Evolutionary conservation across 2,113 vertebrate species (phyloP).

Genomic region (Myiopsitta monachus): DNA sequence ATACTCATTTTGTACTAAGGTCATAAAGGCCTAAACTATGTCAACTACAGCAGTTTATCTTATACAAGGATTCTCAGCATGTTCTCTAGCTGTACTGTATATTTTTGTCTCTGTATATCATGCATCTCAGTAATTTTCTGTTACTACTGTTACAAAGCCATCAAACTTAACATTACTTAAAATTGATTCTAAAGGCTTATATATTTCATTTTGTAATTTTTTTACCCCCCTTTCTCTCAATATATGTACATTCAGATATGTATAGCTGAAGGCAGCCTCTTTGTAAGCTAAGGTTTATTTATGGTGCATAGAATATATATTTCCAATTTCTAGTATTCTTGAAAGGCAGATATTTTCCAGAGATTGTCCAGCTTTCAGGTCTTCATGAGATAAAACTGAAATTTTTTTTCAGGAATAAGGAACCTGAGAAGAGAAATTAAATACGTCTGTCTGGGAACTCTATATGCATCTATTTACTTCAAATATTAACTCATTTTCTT

Average conservation of each 20-base stretch:
- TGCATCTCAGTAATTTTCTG: too few relatives aligned
- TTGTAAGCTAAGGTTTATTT: slow-evolving; percentile 45
- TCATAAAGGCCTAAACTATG: too few relatives aligned
- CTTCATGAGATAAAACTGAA: slow-evolving; percentile 13
- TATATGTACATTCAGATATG: slow-evolving; percentile 43
- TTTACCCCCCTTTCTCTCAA: too few relatives aligned
- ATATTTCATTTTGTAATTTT: too few relatives aligned
- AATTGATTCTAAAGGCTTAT: too few relatives aligned
- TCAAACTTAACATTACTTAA: too few relatives aligned
- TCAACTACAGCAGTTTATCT: too few relatives aligned
- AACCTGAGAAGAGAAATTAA: slow-evolving; percentile 34
- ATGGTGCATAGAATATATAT: not conserved
- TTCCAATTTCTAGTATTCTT: slow-evolving; percentile 5
- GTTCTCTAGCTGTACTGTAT: too few relatives aligned
- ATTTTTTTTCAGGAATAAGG: slow-evolving; percentile 9
- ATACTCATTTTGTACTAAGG: too few relatives aligned
- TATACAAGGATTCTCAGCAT: too few relatives aligned
- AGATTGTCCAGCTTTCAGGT: slow-evolving; percentile 18
- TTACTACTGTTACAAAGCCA: too few relatives aligned
- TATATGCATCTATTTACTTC: slow-evolving; percentile 1
- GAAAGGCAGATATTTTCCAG: slow-evolving; percentile 33
- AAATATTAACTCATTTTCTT: not conserved
- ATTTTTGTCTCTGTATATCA: too few relatives aligned
- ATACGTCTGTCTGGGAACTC: not conserved
- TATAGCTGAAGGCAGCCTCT: slow-evolving; percentile 46